phyloP scores from a whole-genome alignment of 2,113 vertebrate genomes.

The Channa maculata region DNA sequence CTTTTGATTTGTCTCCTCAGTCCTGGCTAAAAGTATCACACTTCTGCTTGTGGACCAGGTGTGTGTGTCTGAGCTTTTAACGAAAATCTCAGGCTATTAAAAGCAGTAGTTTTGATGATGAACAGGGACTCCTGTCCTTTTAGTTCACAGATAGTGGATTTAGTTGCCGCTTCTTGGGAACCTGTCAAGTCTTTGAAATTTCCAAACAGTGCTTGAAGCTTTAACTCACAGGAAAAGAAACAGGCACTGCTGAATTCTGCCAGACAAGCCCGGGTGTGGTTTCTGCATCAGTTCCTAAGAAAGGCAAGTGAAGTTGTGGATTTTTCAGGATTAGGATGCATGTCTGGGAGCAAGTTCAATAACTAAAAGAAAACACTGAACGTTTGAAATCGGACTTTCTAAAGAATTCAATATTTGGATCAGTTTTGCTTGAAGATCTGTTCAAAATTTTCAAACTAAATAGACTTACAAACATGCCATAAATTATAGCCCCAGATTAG shows the following conservation, averaged over 20 bases:
- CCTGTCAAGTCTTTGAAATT: slow-evolving; percentile 21
- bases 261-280: slow-evolving; percentile 44
- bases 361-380: too few species aligned
- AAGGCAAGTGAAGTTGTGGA: slow-evolving; percentile 11
- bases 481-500: background rate
- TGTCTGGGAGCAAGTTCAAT: background rate
- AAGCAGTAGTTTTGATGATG: slow-evolving; percentile 27
- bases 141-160: slow-evolving; percentile 16
- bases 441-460: background rate
- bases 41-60: slow-evolving; percentile 1
- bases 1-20: slow-evolving; percentile 53
- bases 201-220: slow-evolving; percentile 25
- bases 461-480: background rate
- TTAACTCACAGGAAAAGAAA: slow-evolving; percentile 10
- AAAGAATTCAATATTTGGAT: background rate
- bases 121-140: slow-evolving; percentile 7
- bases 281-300: slow-evolving; percentile 33
- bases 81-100: slow-evolving; percentile 27
- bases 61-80: slow-evolving; percentile 28
- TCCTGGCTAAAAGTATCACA: background rate
- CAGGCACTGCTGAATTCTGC: slow-evolving; percentile 5
- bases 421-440: background rate
- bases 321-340: slow-evolving; percentile 10
- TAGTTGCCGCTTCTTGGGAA: slow-evolving; percentile 24
- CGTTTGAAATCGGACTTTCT: too few species aligned